phyloP scores from a whole-genome alignment of 2,113 vertebrate species.

The Ochotona princeps region DNA sequence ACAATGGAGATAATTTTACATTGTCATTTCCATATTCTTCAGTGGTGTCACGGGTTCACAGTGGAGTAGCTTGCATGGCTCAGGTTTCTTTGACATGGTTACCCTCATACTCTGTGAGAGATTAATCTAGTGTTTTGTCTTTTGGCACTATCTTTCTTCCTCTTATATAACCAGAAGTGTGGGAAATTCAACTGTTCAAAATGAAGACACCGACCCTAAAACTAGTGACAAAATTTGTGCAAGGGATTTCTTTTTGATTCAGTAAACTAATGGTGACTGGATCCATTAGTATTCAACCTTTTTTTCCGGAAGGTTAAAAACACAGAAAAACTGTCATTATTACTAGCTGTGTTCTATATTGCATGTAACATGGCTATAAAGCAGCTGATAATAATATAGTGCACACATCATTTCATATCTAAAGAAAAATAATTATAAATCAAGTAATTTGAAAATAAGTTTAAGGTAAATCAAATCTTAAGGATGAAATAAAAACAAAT shows the following conservation, averaged over 20 bases:
- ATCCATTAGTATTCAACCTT: not conserved
- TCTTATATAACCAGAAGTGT: not conserved
- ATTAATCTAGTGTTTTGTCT: not conserved
- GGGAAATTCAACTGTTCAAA: not conserved
- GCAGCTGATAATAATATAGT: no score
- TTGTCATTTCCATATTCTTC: not conserved
- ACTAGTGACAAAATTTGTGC: not conserved
- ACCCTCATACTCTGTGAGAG: not conserved
- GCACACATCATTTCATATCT: not conserved
- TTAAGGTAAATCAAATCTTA: not conserved
- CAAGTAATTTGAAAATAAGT: not conserved
- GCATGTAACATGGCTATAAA: no score
- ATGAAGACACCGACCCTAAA: conserved; percentile 34
- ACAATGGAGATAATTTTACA: not conserved
- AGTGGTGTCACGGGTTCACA: not conserved
- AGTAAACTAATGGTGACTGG: not conserved
- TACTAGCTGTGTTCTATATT: not conserved
- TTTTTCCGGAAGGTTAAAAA: conserved; percentile 6
- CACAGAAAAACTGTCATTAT: not conserved
- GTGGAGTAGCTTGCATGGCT: not conserved
- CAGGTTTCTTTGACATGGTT: not conserved
- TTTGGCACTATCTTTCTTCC: not conserved
- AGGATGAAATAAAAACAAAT: not conserved
- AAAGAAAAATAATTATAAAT: conserved; percentile 6
- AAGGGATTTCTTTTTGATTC: not conserved